Evolutionary conservation across 1,140 invertebrate species (phyloP).

Genomic region (Cardiocondyla obscurior): DNA sequence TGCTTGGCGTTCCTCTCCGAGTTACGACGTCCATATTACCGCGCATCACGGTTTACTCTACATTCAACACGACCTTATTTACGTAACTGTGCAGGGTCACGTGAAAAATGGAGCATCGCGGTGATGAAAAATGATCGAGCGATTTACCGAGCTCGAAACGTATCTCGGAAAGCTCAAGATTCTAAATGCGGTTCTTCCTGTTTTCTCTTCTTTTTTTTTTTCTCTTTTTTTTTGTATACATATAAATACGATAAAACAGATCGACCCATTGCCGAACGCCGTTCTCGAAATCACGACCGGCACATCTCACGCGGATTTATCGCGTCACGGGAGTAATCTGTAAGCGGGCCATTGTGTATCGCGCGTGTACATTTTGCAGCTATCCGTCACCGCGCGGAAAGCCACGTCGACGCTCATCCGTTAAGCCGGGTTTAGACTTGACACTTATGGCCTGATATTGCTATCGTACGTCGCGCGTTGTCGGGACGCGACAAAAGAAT

Average conservation of each 20-base stretch:
- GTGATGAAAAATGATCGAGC: slow-evolving; percentile 35
- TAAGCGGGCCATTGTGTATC: slow-evolving; percentile 41
- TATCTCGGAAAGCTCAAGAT: neutral
- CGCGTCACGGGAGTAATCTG: slow-evolving; percentile 46
- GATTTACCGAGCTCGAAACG: neutral
- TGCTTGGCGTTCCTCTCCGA: neutral
- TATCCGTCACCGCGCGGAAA: slow-evolving; percentile 49
- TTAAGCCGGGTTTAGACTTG: slow-evolving; percentile 54
- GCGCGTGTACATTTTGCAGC: slow-evolving; percentile 40
- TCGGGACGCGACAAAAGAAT: slow-evolving; percentile 51
- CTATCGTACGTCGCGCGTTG: slow-evolving; percentile 41
- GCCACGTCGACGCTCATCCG: slow-evolving; percentile 52
- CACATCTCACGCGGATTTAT: slow-evolving; percentile 43
- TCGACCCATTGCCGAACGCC: too few relatives aligned
- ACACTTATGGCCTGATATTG: slow-evolving; percentile 54
- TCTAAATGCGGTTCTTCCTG: neutral
- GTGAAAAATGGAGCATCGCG: slow-evolving; percentile 20
- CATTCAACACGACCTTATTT: slow-evolving; percentile 32
- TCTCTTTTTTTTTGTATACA: too few relatives aligned
- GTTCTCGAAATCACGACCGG: slow-evolving; percentile 11
- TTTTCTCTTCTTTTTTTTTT: too few relatives aligned
- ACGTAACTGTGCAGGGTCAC: slow-evolving; percentile 22
- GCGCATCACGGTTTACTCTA: neutral
- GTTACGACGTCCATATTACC: slow-evolving; percentile 4
- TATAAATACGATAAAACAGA: too few relatives aligned